These are phyloP conservation scores for Parauchenoglanis punctatus DNA, from an alignment of 2,797 vertebrate species.

Conservation along the genomic window DNA sequence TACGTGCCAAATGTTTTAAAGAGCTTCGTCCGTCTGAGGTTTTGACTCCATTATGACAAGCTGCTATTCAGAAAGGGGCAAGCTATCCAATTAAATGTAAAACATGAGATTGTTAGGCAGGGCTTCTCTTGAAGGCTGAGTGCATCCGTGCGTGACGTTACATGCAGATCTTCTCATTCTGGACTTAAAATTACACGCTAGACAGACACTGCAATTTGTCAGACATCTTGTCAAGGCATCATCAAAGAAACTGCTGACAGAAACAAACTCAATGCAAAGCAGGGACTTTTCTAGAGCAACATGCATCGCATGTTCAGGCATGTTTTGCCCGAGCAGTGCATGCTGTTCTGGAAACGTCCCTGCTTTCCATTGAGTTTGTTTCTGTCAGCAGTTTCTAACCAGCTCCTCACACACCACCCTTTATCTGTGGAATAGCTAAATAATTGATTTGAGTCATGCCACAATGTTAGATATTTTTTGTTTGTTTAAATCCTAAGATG, in stretches of 20 bases:
- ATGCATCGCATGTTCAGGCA: not conserved
- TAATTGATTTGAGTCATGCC: not conserved
- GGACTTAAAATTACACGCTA: conserved; percentile 52
- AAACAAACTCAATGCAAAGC: conserved; percentile 14
- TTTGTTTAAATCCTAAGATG: not conserved
- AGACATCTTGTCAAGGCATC: conserved; percentile 69
- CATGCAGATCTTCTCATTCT: conserved; percentile 56
- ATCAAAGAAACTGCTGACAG: conserved; percentile 17
- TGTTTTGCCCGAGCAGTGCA: conserved; percentile 6
- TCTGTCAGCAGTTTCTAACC: not conserved
- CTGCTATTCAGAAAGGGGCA: conserved; percentile 38
- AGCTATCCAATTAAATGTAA: conserved; percentile 57
- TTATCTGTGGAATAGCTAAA: not conserved
- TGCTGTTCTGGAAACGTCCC: not conserved
- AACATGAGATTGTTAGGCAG: conserved; percentile 48
- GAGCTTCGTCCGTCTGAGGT: conserved; percentile 27
- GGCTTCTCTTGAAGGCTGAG: conserved; percentile 42
- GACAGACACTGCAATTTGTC: conserved; percentile 67
- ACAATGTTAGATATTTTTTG: not conserved
- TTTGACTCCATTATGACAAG: conserved; percentile 46
- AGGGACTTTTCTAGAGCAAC: not conserved
- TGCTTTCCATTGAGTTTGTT: conserved; percentile 7
- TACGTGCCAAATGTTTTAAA: conserved; percentile 1
- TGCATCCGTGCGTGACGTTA: conserved; percentile 50
- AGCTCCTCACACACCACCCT: not conserved